Evolutionary conservation across 1,140 invertebrate species (phyloP).

Genomic region (Epicauta chinensis): DNA sequence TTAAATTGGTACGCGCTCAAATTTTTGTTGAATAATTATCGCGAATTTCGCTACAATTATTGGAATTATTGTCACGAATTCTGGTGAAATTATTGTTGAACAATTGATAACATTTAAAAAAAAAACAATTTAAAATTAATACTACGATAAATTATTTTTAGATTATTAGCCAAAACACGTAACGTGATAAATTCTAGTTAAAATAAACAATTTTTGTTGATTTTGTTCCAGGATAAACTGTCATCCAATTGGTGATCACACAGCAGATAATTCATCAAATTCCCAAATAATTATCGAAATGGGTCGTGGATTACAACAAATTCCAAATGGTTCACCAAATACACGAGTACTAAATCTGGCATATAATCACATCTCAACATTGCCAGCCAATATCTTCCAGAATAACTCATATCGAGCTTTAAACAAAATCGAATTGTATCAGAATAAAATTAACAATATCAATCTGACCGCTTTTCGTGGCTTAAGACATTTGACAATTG

Average conservation of each 20-base stretch:
- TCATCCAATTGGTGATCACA: too few relatives aligned
- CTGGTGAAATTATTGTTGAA: too few relatives aligned
- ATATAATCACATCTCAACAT: slow-evolving; percentile 32
- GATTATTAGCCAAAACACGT: not conserved
- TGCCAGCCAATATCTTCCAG: slow-evolving; percentile 29
- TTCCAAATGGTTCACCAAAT: slow-evolving; percentile 25
- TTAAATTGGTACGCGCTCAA: too few relatives aligned
- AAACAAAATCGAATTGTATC: slow-evolving; percentile 26
- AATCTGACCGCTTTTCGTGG: slow-evolving; percentile 51
- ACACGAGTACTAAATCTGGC: slow-evolving; percentile 29
- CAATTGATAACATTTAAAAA: not conserved
- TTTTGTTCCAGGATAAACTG: too few relatives aligned
- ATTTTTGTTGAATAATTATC: too few relatives aligned
- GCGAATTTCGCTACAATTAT: too few relatives aligned
- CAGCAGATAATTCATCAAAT: too few relatives aligned
- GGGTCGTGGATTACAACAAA: slow-evolving; percentile 24
- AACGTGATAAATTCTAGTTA: too few relatives aligned
- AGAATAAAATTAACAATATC: slow-evolving; percentile 31
- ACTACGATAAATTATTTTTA: not conserved
- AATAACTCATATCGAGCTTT: slow-evolving; percentile 30
- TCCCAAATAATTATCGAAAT: slow-evolving; percentile 17
- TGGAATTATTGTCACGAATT: too few relatives aligned
- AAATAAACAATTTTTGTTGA: too few relatives aligned
- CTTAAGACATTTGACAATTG: slow-evolving; percentile 54
- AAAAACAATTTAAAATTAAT: not conserved